Evolutionary conservation across 2,797 vertebrate species (phyloP).

Genomic region (Hafferia zeledoni): DNA sequence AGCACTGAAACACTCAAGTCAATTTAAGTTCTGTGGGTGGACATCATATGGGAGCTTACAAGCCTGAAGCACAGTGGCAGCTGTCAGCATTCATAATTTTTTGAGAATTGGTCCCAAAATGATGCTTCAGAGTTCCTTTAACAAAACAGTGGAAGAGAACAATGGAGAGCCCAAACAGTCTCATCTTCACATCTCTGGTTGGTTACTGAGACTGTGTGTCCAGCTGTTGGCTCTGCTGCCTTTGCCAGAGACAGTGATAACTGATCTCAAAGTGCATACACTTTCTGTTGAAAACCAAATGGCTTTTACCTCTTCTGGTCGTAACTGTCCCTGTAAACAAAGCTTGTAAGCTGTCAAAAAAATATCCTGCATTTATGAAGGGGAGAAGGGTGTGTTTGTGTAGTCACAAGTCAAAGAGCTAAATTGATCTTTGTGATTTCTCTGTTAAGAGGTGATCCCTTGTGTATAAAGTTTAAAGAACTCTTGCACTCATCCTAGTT

Average conservation of each 20-base stretch:
- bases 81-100: constrained; percentile 25
- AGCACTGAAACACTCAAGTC: neutral
- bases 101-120: neutral
- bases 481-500: neutral
- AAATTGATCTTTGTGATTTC: neutral
- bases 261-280: neutral
- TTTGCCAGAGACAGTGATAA: neutral
- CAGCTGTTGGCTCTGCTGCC: neutral
- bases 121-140: neutral
- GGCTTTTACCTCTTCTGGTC: neutral
- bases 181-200: accelerated
- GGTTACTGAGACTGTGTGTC: neutral
- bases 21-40: constrained; percentile 5
- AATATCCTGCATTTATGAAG: neutral
- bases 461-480: neutral
- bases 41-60: neutral
- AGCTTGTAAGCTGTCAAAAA: neutral
- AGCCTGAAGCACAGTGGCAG: neutral
- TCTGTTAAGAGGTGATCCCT: neutral
- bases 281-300: neutral
- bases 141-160: neutral
- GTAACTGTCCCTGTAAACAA: neutral
- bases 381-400: neutral
- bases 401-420: neutral
- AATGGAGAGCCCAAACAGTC: neutral